A percentile compares a stretch with the other conserved stretches of the same genome.
Conservation (phyloP, 2,113 vertebrate species). For the Pristiophorus japonicus region DNA sequence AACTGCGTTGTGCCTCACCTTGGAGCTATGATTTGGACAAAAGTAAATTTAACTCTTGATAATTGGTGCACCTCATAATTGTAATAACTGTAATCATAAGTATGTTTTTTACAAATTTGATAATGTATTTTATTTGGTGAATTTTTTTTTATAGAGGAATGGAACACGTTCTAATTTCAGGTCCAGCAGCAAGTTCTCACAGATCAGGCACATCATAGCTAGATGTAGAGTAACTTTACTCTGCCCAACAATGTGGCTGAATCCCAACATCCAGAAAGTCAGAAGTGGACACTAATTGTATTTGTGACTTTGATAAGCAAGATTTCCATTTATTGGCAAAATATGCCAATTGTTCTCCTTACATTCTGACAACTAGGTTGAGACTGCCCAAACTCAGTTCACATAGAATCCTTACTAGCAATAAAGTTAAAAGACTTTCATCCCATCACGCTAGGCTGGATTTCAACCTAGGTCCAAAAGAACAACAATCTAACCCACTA, state of each 20-base stretch:
- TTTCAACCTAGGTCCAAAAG: not conserved
- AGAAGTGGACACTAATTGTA: not conserved
- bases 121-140: not conserved
- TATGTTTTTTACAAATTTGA: not conserved
- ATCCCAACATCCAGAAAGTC: not conserved
- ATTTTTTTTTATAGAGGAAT: not conserved
- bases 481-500: not conserved
- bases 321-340: not conserved
- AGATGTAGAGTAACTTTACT: not conserved
- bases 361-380: not conserved
- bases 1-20: not conserved
- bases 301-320: not conserved
- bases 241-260: not conserved
- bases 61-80: not conserved
- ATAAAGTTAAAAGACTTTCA: not conserved
- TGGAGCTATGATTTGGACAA: not conserved
- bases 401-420: not conserved
- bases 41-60: not conserved
- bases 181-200: conserved; percentile 11
- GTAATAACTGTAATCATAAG: not conserved
- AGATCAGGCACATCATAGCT: not conserved
- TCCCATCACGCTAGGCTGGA: not conserved
- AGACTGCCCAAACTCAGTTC: not conserved
- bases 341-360: not conserved
- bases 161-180: not conserved